A percentile compares a stretch with the other conserved stretches of the same genome.
phyloP scores from a whole-genome alignment of 2,888 invertebrate genomes.

The Mesoligia furuncula region DNA sequence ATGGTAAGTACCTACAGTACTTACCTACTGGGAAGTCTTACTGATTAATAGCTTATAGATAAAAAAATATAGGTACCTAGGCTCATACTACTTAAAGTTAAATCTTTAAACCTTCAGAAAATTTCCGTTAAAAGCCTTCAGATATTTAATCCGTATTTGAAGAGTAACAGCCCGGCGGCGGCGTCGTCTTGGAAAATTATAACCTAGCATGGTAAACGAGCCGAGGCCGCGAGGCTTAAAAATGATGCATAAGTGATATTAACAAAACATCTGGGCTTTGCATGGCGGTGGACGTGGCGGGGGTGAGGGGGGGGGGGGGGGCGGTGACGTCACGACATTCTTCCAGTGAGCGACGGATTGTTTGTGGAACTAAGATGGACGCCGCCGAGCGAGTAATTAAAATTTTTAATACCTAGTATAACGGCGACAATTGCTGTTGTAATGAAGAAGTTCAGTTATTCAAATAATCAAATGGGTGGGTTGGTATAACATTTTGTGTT shows the following conservation, averaged over 20 bases:
- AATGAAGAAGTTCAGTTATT: conserved; percentile 36
- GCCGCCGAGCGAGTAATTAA: conserved; percentile 34
- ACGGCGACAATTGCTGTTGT: conserved; percentile 26
- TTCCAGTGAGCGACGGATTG: conserved; percentile 12
- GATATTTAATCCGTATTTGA: conserved; percentile 24
- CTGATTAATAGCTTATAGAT: neutral
- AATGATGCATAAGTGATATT: conserved; percentile 17
- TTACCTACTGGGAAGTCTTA: neutral
- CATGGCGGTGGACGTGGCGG: neutral
- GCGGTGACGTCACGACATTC: neutral
- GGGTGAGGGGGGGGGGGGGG: too few species aligned
- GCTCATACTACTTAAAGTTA: neutral
- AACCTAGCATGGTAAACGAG: conserved; percentile 25
- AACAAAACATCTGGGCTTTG: conserved; percentile 27
- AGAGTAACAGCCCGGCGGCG: neutral
- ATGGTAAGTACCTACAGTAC: too few species aligned
- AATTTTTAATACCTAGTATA: conserved; percentile 29
- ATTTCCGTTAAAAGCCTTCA: neutral
- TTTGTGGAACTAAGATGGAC: conserved; percentile 14
- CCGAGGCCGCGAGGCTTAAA: neutral
- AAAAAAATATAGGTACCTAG: neutral
- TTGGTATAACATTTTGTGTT: conserved; percentile 1
- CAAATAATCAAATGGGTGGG: conserved; percentile 6
- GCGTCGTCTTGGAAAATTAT: conserved; percentile 18
- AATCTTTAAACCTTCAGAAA: neutral